A percentile compares a stretch with the other conserved stretches of the same genome.
These are phyloP conservation scores for Brachionus rubens DNA, from an alignment of 1,140 invertebrate genomes.

Conservation along the genomic window DNA sequence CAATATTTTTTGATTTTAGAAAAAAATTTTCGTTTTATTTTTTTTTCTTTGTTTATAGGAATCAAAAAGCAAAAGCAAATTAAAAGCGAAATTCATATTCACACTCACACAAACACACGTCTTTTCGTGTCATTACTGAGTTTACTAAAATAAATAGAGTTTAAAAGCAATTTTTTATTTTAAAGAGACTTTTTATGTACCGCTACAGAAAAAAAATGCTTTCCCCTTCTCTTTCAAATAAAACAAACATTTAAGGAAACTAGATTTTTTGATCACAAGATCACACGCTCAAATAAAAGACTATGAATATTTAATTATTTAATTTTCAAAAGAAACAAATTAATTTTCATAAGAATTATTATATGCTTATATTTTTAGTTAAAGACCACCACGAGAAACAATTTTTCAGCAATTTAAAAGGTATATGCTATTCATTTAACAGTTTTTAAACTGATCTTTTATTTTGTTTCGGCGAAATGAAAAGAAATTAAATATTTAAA, in stretches of 20 bases:
- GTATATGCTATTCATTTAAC: slow-evolving; percentile 9
- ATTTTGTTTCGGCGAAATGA: background rate
- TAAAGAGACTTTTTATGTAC: background rate
- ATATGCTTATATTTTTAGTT: background rate
- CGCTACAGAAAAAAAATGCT: background rate
- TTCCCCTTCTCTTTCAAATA: slow-evolving; percentile 12
- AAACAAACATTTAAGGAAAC: slow-evolving; percentile 2
- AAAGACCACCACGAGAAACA: too few species aligned
- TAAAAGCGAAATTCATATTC: background rate
- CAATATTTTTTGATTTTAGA: background rate
- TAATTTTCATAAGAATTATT: background rate
- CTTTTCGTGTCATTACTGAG: slow-evolving; percentile 27
- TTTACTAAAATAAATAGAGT: slow-evolving; percentile 14
- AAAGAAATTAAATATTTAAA: slow-evolving; percentile 12
- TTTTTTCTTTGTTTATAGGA: background rate
- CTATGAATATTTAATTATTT: background rate
- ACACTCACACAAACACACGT: slow-evolving; percentile 40
- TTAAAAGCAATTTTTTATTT: background rate
- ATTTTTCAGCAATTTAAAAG: background rate
- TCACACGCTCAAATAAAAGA: slow-evolving; percentile 14
- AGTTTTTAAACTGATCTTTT: slow-evolving; percentile 24
- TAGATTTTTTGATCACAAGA: slow-evolving; percentile 30
- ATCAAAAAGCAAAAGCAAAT: background rate
- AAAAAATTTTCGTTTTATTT: too few species aligned
- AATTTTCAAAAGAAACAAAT: background rate